Evolutionary conservation across 1,140 invertebrate genomes (phyloP), one percentile per base, ranked within the genome.

Genomic region (Drosophila nigromelanica): DNA sequence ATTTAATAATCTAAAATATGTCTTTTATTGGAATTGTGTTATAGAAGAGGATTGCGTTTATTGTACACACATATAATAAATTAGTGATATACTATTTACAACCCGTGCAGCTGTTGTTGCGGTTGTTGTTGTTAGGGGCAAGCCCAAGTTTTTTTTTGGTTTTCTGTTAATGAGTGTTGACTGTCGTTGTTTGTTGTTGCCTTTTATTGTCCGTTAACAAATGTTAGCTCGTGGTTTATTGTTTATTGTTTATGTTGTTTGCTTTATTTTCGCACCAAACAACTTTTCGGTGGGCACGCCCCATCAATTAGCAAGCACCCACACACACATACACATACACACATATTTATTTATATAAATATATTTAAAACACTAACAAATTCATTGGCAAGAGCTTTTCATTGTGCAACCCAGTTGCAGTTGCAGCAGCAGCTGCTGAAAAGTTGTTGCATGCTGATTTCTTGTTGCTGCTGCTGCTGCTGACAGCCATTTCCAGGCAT

Each of bases 401-500:
- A 70, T 70, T 70, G 67, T 70, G 67, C 67, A 63, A 63, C 67
- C 11, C n/a, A 35, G 51, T 37, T 54, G 50, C 37, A 11, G 51
- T 37, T 54, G 50, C 37, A 24, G 64, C 54, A 55, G 52, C 62
- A 58, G 33, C 51, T 40, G 35, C 56, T 27, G 5, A 27, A 63
- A 66, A 66, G 51, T 66, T 58, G 56, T 61, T 69, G 66, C 27
- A 70, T 70, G 69, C 42, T 70, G 27, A 27, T 27, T 27, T 27
- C 27, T 27, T 27, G 27, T 6, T 27, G 27, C 27, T 27, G 24
- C 24, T 18, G 18, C 18, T 18, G 39, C 37, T 35, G 70, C 71
- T 81, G 78, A 87, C 76, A 85, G 82, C 54, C 72, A 89, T 82
- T 87, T 87, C 75, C 83, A 82, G 75, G 83, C 83, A 89, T 86